phyloP scores from a whole-genome alignment of 2,113 vertebrate genomes.

The Crotophaga sulcirostris region DNA sequence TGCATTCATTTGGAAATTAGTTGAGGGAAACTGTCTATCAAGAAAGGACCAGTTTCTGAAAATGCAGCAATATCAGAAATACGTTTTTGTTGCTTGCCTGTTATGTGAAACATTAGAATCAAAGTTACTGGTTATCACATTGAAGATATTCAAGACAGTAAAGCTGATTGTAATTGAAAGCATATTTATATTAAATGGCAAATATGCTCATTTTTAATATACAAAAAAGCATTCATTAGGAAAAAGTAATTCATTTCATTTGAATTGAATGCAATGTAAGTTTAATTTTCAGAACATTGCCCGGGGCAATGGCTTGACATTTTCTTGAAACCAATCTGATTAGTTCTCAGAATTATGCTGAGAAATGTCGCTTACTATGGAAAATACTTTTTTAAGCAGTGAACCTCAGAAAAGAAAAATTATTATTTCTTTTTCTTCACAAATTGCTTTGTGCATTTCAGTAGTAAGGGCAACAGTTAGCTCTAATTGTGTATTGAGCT shows the following conservation, averaged over 20 bases:
- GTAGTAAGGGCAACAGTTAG: slow-evolving; percentile 21
- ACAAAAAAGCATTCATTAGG: slow-evolving; percentile 64
- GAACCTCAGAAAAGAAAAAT: slow-evolving; percentile 6
- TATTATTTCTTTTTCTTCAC: not conserved
- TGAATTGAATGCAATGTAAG: slow-evolving; percentile 53
- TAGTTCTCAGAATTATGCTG: slow-evolving; percentile 55
- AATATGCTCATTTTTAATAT: slow-evolving; percentile 62
- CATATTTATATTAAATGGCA: slow-evolving; percentile 57
- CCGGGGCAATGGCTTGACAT: slow-evolving; percentile 58
- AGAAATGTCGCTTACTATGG: slow-evolving; percentile 63
- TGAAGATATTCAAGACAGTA: slow-evolving; percentile 43
- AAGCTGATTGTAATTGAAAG: slow-evolving; percentile 60
- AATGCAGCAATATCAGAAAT: not conserved
- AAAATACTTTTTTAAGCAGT: slow-evolving; percentile 54
- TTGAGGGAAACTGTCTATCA: not conserved
- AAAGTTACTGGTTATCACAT: slow-evolving; percentile 24
- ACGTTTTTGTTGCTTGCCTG: not conserved
- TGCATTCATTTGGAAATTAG: not conserved
- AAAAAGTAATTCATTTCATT: slow-evolving; percentile 57
- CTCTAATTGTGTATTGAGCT: slow-evolving; percentile 51
- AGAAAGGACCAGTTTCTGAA: not conserved
- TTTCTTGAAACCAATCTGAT: slow-evolving; percentile 69
- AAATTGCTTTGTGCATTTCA: slow-evolving; percentile 28
- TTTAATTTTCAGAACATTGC: slow-evolving; percentile 73
- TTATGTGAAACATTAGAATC: slow-evolving; percentile 2